phyloP scores from a whole-genome alignment of 1,140 invertebrate genomes.

The Conus betulinus region DNA sequence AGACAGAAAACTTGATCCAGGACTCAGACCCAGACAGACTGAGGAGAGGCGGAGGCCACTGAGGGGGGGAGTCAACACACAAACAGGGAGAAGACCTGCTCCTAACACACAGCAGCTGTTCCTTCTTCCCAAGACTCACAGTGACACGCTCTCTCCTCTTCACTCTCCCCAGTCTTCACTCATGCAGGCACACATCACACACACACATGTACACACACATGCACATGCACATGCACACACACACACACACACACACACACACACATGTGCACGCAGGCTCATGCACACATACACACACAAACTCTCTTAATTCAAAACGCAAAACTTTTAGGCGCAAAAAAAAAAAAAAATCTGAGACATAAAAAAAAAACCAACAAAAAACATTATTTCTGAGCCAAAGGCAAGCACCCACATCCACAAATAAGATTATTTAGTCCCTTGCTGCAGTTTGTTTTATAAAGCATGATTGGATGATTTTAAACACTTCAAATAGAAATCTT shows the following conservation, averaged over 20 bases:
- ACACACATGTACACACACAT: no score
- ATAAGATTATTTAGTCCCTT: background rate
- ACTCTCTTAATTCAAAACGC: background rate
- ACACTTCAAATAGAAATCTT: background rate
- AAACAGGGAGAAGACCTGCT: background rate
- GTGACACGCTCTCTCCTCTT: background rate
- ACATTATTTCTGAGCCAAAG: background rate
- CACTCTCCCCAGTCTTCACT: no score
- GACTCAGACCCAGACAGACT: no score
- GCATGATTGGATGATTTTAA: background rate
- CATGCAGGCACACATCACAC: background rate
- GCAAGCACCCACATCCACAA: background rate
- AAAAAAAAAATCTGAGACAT: background rate
- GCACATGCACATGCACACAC: background rate
- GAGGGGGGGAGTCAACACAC: background rate
- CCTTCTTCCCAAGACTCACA: background rate
- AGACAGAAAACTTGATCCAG: no score
- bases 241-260: background rate
- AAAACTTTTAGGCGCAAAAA: no score
- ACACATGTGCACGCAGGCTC: no score
- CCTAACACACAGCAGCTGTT: no score
- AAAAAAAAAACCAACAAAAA: background rate
- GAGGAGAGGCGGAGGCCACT: no score
- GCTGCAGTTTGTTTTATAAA: background rate
- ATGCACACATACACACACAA: background rate